Percentiles rank a stretch among this genome's conserved stretches.
Evolutionary conservation across 2,888 invertebrate species (phyloP).

Genomic region (Coronaproctus castanopsis): DNA sequence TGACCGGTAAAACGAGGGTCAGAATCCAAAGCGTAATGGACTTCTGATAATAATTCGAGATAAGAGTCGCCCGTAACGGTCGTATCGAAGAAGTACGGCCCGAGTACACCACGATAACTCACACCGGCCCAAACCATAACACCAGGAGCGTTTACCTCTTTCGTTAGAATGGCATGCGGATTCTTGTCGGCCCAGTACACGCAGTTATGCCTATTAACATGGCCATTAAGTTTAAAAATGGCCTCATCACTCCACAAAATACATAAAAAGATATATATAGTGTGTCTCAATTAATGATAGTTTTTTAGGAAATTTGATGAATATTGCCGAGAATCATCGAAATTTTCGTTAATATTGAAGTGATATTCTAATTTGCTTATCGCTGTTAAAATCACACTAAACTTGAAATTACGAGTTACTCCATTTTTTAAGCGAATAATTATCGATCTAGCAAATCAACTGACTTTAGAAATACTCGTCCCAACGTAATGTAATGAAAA

Average conservation of each 20-base stretch:
- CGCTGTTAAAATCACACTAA: too few relatives aligned
- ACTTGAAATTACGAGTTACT: too few relatives aligned
- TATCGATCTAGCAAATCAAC: too few relatives aligned
- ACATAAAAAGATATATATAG: too few relatives aligned
- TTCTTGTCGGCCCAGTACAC: slow-evolving; percentile 20
- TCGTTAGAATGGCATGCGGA: slow-evolving; percentile 17
- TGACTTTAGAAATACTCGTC: too few relatives aligned
- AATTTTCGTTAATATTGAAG: too few relatives aligned
- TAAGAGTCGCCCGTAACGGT: slow-evolving; percentile 11
- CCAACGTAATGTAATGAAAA: too few relatives aligned
- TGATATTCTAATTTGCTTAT: too few relatives aligned
- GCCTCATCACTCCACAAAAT: slow-evolving; percentile 20
- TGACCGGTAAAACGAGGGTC: background rate
- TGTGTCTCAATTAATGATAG: too few relatives aligned
- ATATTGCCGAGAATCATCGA: too few relatives aligned
- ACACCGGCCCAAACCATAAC: slow-evolving; percentile 19
- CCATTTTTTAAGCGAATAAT: too few relatives aligned
- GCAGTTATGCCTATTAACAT: slow-evolving; percentile 21
- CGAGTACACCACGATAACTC: slow-evolving; percentile 17
- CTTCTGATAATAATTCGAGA: slow-evolving; percentile 8
- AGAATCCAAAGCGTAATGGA: slow-evolving; percentile 1
- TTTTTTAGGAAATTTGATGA: too few relatives aligned
- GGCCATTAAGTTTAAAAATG: slow-evolving; percentile 20
- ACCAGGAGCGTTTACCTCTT: slow-evolving; percentile 17
- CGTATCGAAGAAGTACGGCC: slow-evolving; percentile 17